A percentile compares a stretch with the other conserved stretches of the same genome.
Conservation (phyloP, 2,888 invertebrate species). For the Penaeus monodon region DNA sequence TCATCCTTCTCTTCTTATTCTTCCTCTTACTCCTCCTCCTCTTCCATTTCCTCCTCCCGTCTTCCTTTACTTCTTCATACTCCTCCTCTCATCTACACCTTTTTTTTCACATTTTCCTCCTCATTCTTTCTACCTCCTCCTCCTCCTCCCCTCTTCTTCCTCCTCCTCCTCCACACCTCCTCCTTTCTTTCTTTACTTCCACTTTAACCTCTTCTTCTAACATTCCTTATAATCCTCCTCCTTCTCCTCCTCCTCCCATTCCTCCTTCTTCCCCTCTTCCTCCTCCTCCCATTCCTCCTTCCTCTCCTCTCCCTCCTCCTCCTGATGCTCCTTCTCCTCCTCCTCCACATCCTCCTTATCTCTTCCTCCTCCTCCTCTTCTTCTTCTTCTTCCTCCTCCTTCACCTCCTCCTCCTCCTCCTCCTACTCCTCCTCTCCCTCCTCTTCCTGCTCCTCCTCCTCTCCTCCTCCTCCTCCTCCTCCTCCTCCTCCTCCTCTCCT, state of each 20-base stretch:
- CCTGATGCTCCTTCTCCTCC: too few relatives aligned
- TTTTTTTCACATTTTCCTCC: background rate
- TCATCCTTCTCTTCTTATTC: background rate
- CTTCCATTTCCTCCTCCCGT: background rate
- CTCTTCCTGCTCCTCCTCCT: background rate
- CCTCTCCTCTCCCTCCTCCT: too few relatives aligned
- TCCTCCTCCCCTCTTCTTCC: too few relatives aligned
- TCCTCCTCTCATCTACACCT: background rate
- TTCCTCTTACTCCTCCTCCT: background rate
- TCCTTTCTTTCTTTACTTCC: too few relatives aligned
- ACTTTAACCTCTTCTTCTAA: too few relatives aligned
- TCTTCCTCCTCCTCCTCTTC: too few relatives aligned
- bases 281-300: too few relatives aligned
- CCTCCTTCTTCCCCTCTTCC: fast-evolving
- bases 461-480: background rate
- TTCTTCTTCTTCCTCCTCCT: background rate
- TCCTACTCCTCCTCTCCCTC: background rate
- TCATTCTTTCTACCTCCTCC: background rate
- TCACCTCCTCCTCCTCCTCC: too few relatives aligned
- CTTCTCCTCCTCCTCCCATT: too few relatives aligned
- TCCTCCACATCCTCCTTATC: too few relatives aligned
- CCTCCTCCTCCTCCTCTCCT: background rate
- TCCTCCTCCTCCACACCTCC: too few relatives aligned
- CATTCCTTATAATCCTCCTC: too few relatives aligned
- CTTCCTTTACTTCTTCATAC: background rate